phyloP scores from a whole-genome alignment of 2,113 vertebrate species.

The Melanerpes aurifrons region DNA sequence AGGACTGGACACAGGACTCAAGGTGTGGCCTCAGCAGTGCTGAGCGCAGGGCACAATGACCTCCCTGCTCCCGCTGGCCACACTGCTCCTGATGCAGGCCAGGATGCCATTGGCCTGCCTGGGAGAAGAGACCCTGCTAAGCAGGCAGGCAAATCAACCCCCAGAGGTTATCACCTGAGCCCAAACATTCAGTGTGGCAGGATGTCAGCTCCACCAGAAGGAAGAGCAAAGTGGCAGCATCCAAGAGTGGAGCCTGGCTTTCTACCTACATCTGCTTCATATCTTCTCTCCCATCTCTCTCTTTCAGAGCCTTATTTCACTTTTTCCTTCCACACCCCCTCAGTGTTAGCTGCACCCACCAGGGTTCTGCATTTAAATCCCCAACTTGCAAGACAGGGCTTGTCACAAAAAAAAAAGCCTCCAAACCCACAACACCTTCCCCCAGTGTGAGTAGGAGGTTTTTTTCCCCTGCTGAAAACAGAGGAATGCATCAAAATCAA shows the following conservation, averaged over 20 bases:
- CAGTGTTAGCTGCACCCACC: not conserved
- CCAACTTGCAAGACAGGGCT: not conserved
- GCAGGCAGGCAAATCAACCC: no score
- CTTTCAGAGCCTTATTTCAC: not conserved
- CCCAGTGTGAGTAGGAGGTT: not conserved
- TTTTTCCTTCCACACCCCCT: not conserved
- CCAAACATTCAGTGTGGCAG: not conserved
- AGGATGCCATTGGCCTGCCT: no score
- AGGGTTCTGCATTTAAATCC: not conserved
- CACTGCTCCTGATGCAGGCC: no score
- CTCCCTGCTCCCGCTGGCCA: no score
- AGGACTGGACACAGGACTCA: no score
- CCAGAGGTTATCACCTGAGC: not conserved
- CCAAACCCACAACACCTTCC: not conserved
- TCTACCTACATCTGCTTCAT: not conserved
- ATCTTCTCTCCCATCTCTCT: not conserved
- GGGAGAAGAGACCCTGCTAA: no score
- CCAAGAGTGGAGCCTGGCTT: not conserved
- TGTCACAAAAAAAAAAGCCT: not conserved
- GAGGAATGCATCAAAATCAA: not conserved
- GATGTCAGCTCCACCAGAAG: not conserved
- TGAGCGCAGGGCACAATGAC: no score
- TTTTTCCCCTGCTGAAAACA: not conserved
- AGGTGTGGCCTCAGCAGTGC: no score
- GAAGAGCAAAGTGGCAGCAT: not conserved